Evolutionary conservation across 2,888 invertebrate genomes (phyloP).

Genomic region (Cheilosia vulpina): DNA sequence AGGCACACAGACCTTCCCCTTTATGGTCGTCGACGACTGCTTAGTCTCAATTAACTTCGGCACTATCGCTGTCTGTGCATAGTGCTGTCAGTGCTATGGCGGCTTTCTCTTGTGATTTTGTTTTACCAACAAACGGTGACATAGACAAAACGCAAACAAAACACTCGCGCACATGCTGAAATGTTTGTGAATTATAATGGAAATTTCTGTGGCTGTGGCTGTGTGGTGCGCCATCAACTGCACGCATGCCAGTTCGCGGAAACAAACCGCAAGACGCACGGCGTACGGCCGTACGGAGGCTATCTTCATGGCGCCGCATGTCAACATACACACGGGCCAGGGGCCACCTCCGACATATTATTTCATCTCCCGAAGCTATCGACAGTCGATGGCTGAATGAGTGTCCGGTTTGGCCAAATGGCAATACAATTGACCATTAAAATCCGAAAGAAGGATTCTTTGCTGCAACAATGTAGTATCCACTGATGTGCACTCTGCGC

Average conservation of each 20-base stretch:
- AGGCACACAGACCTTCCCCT: conserved; percentile 42
- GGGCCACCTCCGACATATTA: conserved; percentile 25
- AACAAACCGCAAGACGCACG: conserved; percentile 22
- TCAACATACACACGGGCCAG: conserved; percentile 15
- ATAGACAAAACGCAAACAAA: conserved; percentile 41
- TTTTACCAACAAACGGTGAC: conserved; percentile 29
- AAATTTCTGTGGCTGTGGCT: background rate
- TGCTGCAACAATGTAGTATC: conserved; percentile 28
- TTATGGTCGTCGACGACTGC: conserved; percentile 56
- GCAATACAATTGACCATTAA: conserved; percentile 39
- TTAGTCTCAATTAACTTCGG: conserved; percentile 48
- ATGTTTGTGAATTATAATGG: conserved; percentile 33
- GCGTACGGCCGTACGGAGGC: background rate
- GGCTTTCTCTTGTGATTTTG: conserved; percentile 40
- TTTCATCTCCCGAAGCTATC: conserved; percentile 31
- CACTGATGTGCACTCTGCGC: background rate
- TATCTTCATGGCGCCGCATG: conserved; percentile 52
- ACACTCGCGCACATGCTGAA: conserved; percentile 18
- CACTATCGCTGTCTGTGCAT: conserved; percentile 21
- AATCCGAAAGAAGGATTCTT: background rate
- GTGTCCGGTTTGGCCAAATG: conserved; percentile 34
- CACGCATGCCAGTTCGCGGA: conserved; percentile 44
- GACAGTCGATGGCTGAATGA: conserved; percentile 9
- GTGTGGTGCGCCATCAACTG: background rate
- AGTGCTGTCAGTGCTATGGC: background rate